phyloP scores from a whole-genome alignment of 2,888 invertebrate genomes.

The Drosophila longiperda region DNA sequence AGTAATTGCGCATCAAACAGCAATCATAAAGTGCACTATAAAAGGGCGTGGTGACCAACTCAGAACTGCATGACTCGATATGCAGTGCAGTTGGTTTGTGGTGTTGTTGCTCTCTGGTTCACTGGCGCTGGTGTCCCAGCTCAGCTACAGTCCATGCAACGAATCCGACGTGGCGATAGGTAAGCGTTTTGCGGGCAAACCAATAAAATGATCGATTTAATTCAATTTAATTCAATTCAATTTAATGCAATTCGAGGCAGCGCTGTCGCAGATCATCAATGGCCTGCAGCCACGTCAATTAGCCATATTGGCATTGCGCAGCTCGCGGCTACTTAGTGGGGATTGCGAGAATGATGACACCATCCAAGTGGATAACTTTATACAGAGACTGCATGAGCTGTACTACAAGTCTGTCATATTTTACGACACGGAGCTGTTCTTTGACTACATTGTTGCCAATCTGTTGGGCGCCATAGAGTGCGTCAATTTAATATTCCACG shows the following conservation, averaged over 20 bases:
- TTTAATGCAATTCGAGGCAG: constrained; percentile 50
- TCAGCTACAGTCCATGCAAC: constrained; percentile 54
- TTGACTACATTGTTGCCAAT: constrained; percentile 79
- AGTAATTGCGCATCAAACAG: constrained; percentile 74
- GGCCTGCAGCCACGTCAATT: constrained; percentile 79
- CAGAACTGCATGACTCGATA: not conserved
- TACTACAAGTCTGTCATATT: constrained; percentile 82
- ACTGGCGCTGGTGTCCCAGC: constrained; percentile 13
- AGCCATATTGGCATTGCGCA: constrained; percentile 70
- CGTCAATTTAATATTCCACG: constrained; percentile 82
- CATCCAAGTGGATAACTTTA: constrained; percentile 81
- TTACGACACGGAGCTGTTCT: constrained; percentile 79
- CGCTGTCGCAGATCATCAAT: constrained; percentile 82
- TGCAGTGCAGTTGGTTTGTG: constrained; percentile 25
- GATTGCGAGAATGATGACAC: constrained; percentile 53
- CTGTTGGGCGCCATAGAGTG: constrained; percentile 82
- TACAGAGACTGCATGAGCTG: constrained; percentile 79
- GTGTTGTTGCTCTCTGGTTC: constrained; percentile 8
- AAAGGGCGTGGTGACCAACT: constrained; percentile 29
- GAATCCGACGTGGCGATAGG: constrained; percentile 79
- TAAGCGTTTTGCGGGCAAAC: constrained; percentile 23
- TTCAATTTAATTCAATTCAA: constrained; percentile 6
- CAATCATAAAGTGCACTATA: constrained; percentile 57
- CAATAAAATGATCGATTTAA: constrained; percentile 13
- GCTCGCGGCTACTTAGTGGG: constrained; percentile 16